Conservation (phyloP, 2,797 vertebrate species). For the Platyrinchus mystaceus region DNA sequence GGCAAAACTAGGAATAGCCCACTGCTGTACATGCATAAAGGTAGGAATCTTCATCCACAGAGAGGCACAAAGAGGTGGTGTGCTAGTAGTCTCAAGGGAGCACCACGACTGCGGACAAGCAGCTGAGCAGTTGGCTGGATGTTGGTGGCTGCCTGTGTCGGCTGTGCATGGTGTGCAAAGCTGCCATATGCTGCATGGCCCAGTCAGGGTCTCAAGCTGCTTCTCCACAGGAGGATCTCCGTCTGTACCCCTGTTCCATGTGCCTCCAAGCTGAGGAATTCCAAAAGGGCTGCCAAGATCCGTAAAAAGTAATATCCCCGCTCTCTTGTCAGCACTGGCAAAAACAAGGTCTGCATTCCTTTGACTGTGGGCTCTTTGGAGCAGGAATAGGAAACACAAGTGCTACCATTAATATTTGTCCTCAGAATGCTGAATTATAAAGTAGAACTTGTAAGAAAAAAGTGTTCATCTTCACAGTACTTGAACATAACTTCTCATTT, state of each 20-base stretch:
- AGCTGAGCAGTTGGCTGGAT: neutral
- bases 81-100: neutral
- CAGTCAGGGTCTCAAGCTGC: slow-evolving; percentile 45
- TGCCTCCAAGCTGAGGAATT: slow-evolving; percentile 28
- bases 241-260: neutral
- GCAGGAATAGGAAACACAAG: slow-evolving; percentile 12
- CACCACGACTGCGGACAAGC: accelerated
- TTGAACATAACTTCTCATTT: neutral
- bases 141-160: neutral
- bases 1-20: neutral
- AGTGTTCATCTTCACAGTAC: neutral
- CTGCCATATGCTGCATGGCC: slow-evolving; percentile 5
- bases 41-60: neutral
- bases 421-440: neutral
- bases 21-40: neutral
- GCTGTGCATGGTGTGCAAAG: neutral
- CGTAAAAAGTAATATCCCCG: neutral
- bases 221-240: slow-evolving; percentile 27
- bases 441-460: neutral
- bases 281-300: slow-evolving; percentile 51
- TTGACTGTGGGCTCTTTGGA: neutral
- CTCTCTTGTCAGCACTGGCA: neutral
- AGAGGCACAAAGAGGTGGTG: neutral
- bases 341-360: slow-evolving; percentile 55
- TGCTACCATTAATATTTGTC: slow-evolving; percentile 23